phyloP scores from a whole-genome alignment of 2,113 vertebrate genomes.

The Chloropsis cyanopogon region DNA sequence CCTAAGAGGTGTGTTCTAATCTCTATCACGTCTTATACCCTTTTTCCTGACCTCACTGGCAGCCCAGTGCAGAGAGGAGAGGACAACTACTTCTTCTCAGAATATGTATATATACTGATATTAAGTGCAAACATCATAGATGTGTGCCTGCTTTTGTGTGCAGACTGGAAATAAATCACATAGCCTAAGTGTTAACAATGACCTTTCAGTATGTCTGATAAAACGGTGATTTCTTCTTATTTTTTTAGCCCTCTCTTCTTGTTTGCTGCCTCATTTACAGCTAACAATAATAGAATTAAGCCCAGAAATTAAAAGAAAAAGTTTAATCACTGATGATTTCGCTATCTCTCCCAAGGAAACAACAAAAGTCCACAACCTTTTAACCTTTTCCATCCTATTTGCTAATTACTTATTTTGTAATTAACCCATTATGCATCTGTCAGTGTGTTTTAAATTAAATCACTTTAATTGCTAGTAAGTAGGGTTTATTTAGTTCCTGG shows the following conservation, averaged over 20 bases:
- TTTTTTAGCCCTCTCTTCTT: background rate
- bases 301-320: conserved; percentile 47
- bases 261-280: conserved; percentile 46
- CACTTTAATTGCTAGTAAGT: conserved; percentile 63
- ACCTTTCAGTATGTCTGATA: background rate
- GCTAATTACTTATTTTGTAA: conserved; percentile 60
- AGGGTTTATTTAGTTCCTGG: conserved; percentile 46
- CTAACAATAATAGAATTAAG: conserved; percentile 20
- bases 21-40: background rate
- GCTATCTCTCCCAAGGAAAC: conserved; percentile 37
- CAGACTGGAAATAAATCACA: background rate
- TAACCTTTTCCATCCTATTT: conserved; percentile 62
- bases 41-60: background rate
- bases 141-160: background rate
- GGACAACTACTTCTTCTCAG: background rate
- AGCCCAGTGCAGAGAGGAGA: background rate
- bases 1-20: background rate
- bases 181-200: background rate
- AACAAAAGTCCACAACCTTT: conserved; percentile 49
- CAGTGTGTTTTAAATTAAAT: conserved; percentile 56
- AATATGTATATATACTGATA: background rate
- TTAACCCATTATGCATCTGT: conserved; percentile 66
- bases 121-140: background rate
- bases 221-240: background rate
- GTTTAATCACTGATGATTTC: background rate